phyloP scores from a whole-genome alignment of 2,797 vertebrate species.

The Helarctos malayanus region DNA sequence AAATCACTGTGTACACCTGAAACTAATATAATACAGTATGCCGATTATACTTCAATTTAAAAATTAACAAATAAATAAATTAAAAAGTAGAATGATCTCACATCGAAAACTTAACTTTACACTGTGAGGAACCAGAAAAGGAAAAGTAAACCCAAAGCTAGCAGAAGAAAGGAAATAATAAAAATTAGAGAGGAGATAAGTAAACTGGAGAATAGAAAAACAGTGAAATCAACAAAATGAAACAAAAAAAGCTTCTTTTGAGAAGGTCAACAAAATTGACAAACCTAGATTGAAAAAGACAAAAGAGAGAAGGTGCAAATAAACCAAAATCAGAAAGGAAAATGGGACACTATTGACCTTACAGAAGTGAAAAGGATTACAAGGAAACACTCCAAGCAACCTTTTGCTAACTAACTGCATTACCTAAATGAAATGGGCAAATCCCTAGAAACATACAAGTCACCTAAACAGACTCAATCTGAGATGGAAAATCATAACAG shows the following conservation, averaged over 20 bases:
- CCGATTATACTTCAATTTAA: background rate
- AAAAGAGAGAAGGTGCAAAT: background rate
- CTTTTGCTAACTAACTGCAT: background rate
- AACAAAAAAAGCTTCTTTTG: background rate
- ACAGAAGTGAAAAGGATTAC: background rate
- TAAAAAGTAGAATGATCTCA: background rate
- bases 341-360: background rate
- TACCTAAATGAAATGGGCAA: background rate
- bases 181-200: background rate
- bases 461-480: background rate
- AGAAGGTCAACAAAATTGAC: background rate
- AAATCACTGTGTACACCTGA: background rate
- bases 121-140: background rate
- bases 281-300: background rate
- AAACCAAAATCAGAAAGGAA: background rate
- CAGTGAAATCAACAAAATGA: background rate
- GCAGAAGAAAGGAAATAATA: background rate
- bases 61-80: background rate
- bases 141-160: background rate
- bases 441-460: background rate
- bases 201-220: background rate
- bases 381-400: no score
- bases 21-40: background rate
- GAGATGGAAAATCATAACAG: background rate
- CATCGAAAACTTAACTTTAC: background rate